phyloP scores from a whole-genome alignment of 2,797 vertebrate genomes.

The Alauda arvensis region DNA sequence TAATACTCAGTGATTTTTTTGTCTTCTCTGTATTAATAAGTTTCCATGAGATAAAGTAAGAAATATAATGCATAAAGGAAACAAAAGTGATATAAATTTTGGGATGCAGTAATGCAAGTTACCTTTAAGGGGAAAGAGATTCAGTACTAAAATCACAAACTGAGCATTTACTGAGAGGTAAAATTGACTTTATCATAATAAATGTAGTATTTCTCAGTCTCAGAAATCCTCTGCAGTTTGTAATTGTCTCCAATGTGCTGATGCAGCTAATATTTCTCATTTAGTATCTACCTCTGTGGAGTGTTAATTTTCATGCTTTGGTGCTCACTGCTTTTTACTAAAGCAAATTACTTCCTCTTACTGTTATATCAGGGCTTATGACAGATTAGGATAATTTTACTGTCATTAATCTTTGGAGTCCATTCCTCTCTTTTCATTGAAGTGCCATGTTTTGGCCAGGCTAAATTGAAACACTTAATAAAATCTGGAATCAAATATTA shows the following conservation, averaged over 20 bases:
- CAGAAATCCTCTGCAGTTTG: constrained; percentile 1
- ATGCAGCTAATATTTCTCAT: constrained; percentile 53
- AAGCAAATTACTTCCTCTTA: constrained; percentile 34
- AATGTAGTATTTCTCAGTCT: not conserved
- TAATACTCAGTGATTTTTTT: not conserved
- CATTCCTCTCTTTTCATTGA: not conserved
- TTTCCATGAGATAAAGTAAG: constrained; percentile 19
- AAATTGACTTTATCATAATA: constrained; percentile 24
- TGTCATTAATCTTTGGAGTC: constrained; percentile 52
- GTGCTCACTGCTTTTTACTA: constrained; percentile 45
- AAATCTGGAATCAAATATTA: constrained; percentile 8
- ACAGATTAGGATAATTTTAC: constrained; percentile 45
- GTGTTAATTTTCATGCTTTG: constrained; percentile 53
- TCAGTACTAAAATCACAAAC: not conserved
- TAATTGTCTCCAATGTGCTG: constrained; percentile 35
- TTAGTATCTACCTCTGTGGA: constrained; percentile 48
- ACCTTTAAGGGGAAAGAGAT: not conserved
- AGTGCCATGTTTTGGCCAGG: not conserved
- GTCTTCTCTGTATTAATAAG: not conserved
- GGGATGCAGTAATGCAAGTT: not conserved
- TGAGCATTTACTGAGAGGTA: not conserved
- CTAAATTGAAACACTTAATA: constrained; percentile 25
- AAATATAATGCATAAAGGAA: constrained; percentile 16
- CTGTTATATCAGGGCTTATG: constrained; percentile 33
- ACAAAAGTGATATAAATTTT: not conserved